Evolutionary conservation across 2,113 vertebrate genomes (phyloP).

Genomic region (Scomber japonicus): DNA sequence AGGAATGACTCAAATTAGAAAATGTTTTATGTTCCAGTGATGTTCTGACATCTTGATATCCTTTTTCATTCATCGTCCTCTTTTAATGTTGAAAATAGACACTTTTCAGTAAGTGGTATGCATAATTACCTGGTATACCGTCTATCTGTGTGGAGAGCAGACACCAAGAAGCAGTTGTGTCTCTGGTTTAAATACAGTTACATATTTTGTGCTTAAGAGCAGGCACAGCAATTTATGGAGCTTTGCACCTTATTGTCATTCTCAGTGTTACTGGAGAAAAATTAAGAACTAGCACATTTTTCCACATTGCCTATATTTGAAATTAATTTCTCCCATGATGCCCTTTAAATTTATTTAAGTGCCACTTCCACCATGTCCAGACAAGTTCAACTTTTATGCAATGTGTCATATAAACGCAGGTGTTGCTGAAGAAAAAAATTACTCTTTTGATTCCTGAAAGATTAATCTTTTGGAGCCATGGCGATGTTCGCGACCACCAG

Average conservation of each 20-base stretch:
- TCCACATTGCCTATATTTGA: slow-evolving; percentile 1
- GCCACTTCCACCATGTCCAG: not conserved
- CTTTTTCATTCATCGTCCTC: not conserved
- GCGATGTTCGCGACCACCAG: not conserved
- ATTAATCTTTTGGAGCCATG: not conserved
- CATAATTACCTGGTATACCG: slow-evolving; percentile 14
- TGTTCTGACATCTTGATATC: slow-evolving; percentile 20
- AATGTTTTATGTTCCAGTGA: slow-evolving; percentile 72
- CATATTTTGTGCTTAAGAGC: slow-evolving; percentile 1
- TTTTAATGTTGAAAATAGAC: slow-evolving; percentile 4
- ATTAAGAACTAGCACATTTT: not conserved
- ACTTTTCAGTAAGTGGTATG: slow-evolving; percentile 11
- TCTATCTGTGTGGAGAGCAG: not conserved
- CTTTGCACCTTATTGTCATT: not conserved
- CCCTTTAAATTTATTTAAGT: slow-evolving; percentile 21
- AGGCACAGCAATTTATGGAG: not conserved
- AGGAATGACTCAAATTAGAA: slow-evolving; percentile 51
- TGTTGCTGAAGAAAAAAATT: not conserved
- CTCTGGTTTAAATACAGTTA: slow-evolving; percentile 15
- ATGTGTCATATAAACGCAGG: not conserved
- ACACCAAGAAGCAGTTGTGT: not conserved
- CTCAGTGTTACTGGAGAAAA: slow-evolving; percentile 31
- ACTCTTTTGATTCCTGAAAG: not conserved
- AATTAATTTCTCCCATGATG: not conserved
- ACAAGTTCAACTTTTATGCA: not conserved